Evolutionary conservation across 1,140 invertebrate genomes (phyloP), one percentile per base, ranked within the genome.

Genomic region (Lanistes nyassanus): DNA sequence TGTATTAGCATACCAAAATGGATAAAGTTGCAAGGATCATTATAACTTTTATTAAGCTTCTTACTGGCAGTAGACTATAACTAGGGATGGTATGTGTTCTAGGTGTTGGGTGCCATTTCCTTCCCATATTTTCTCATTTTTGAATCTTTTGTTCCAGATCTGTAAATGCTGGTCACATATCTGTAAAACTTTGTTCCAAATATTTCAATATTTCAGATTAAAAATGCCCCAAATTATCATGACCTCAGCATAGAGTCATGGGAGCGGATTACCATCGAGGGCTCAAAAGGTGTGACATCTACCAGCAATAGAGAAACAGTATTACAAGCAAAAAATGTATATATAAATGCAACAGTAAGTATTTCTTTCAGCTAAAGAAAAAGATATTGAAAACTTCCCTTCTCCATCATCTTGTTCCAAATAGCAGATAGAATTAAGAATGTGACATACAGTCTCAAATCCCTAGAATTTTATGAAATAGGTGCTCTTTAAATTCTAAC

Each of bases 231-330:
- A 4, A 51, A 68, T 29, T 68, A 70, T n/a, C 66, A 78, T 6
- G 60, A 74, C n/a, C 70, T 78, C 29, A 74, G 51, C 47, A 78
- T 78, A 60, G 76, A 78, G 31, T 74, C 72, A 0, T 72, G 56
- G 31, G 29, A 78, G 37, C 55, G 64, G 37, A 75, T 70, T 19
- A 51, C 69, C 3, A 34, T 78, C 26, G 70, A 36, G 37, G 76
- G 76, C 2, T 55, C 53, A 53, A 34, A 68, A 23, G 72, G 76
- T 6, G 53, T 78, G 16, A 53, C 62, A 21, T 39, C 69, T 29
- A 34, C 29, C 5, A 69, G 71, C 39, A 62, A 31, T 19, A 72
- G 42, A 29, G 70, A 62, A 42, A 60, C 58, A 19, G 56, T 60
- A 31, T 51, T 70, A 65, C 39, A 31, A 51, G 65, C 58, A 37